phyloP scores from a whole-genome alignment of 2,113 vertebrate genomes.

The Pimephales promelas region DNA sequence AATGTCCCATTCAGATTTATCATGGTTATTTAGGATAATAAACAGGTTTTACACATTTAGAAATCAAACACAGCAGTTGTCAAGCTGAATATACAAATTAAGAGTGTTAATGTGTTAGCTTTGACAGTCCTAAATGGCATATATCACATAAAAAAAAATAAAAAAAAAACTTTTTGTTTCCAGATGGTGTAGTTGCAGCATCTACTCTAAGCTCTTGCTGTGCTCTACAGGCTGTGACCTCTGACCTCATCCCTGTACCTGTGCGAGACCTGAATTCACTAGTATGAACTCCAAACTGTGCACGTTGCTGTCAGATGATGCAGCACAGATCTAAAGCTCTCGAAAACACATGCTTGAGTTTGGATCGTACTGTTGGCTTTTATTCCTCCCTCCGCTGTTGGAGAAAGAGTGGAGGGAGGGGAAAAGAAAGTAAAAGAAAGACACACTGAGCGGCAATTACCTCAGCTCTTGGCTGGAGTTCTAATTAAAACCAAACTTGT shows the following conservation, averaged over 20 bases:
- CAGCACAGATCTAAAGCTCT: background rate
- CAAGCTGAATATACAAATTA: background rate
- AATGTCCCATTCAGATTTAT: background rate
- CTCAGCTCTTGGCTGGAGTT: constrained; percentile 76
- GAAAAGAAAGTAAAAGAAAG: constrained; percentile 56
- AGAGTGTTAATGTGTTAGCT: background rate
- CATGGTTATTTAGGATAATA: background rate
- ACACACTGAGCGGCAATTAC: constrained; percentile 70
- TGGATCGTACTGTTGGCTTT: background rate
- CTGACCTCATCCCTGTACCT: background rate
- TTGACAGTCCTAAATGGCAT: background rate
- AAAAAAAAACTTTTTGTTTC: background rate
- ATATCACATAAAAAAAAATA: background rate
- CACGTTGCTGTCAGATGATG: background rate
- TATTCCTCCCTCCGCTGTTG: constrained; percentile 42
- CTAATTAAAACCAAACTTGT: constrained; percentile 88
- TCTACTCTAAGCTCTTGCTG: background rate
- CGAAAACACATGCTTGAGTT: background rate
- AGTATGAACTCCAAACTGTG: background rate
- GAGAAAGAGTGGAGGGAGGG: constrained; percentile 55
- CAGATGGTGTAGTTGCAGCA: background rate
- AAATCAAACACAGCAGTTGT: background rate
- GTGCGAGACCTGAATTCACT: background rate
- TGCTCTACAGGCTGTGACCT: background rate
- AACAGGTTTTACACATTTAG: background rate